phyloP scores from a whole-genome alignment of 2,888 invertebrate species.

The Trichopria drosophilae region DNA sequence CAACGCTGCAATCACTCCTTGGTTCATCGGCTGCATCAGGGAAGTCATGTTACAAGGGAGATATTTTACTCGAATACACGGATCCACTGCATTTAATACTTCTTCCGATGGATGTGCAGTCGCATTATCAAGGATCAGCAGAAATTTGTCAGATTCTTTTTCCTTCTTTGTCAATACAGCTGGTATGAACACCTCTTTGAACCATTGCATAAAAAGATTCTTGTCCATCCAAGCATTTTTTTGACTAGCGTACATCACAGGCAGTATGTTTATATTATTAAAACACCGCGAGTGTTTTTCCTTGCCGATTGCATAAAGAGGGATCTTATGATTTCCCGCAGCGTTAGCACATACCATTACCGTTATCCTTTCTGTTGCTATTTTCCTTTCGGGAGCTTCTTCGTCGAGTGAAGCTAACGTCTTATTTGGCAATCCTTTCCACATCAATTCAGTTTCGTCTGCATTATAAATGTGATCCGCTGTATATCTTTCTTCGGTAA shows the following conservation, averaged over 20 bases:
- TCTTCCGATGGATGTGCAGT: slow-evolving; percentile 17
- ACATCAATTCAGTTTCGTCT: too few relatives aligned
- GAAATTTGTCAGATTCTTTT: slow-evolving; percentile 14
- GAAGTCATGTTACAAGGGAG: slow-evolving; percentile 14
- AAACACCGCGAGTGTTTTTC: slow-evolving; percentile 39
- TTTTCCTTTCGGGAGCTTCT: slow-evolving; percentile 35
- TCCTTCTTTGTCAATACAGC: slow-evolving; percentile 23
- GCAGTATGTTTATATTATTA: slow-evolving; percentile 29
- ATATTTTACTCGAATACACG: slow-evolving; percentile 9
- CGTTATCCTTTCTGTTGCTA: slow-evolving; percentile 37
- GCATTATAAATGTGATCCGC: slow-evolving; percentile 33
- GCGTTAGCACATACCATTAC: slow-evolving; percentile 40
- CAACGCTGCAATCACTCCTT: slow-evolving; percentile 19
- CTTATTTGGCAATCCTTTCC: slow-evolving; percentile 34
- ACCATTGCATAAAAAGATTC: slow-evolving; percentile 29
- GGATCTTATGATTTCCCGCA: slow-evolving; percentile 38
- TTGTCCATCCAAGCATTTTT: slow-evolving; percentile 40
- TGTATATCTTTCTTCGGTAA: slow-evolving; percentile 6
- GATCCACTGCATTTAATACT: slow-evolving; percentile 15
- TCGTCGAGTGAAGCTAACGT: slow-evolving; percentile 25
- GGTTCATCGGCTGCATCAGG: slow-evolving; percentile 20
- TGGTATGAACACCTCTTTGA: slow-evolving; percentile 27
- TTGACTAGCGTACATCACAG: slow-evolving; percentile 31
- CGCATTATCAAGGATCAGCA: slow-evolving; percentile 22
- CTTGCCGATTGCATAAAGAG: slow-evolving; percentile 42